Conservation (phyloP, 2,797 vertebrate genomes). For the Tangara arthus region DNA sequence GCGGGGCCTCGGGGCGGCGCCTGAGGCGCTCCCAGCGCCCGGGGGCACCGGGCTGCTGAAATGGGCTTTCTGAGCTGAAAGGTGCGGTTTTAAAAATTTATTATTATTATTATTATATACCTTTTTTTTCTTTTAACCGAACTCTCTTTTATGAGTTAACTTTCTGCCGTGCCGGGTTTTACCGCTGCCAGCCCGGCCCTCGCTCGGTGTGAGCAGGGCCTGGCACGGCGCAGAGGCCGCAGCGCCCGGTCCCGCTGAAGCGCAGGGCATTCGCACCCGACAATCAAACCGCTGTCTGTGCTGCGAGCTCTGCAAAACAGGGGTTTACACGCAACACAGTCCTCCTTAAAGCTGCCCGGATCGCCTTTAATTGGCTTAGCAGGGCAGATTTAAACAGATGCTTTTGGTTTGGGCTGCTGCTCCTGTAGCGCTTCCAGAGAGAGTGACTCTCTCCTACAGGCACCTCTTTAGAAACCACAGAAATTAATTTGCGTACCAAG, state of each 20-base stretch:
- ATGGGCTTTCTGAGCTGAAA: background rate
- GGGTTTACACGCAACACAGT: background rate
- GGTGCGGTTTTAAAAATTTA: background rate
- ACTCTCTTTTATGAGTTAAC: too few relatives aligned
- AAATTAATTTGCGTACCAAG: background rate
- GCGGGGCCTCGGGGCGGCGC: too few relatives aligned
- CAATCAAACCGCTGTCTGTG: background rate
- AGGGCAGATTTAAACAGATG: background rate
- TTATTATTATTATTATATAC: too few relatives aligned
- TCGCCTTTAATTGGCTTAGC: slow-evolving; percentile 2
- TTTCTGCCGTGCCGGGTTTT: background rate
- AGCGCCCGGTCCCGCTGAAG: background rate
- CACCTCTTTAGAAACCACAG: background rate
- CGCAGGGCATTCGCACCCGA: fast-evolving
- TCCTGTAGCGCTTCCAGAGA: background rate
- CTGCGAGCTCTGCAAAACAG: background rate
- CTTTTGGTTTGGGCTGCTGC: background rate
- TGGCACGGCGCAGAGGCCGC: background rate
- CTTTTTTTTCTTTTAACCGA: background rate
- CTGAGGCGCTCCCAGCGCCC: background rate
- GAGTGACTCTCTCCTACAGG: background rate
- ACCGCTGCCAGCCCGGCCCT: background rate
- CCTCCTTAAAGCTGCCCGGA: background rate
- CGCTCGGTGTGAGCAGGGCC: background rate
- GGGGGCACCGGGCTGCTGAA: background rate